These are phyloP conservation scores for Zaprionus vittiger DNA, from an alignment of 1,140 invertebrate genomes.

Conservation along the genomic window DNA sequence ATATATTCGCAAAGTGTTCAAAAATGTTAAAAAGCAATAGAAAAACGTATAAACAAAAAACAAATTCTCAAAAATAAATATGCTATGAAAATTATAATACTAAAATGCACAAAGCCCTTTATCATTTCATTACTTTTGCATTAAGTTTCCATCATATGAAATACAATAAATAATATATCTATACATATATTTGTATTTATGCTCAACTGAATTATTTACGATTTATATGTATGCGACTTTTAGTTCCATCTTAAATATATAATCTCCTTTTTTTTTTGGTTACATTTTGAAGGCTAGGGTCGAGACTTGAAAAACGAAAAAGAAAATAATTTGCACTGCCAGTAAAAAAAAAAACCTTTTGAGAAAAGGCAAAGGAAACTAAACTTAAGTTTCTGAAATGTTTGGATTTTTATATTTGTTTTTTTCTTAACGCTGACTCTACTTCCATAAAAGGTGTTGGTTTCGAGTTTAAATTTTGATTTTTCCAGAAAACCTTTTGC, in stretches of 20 bases:
- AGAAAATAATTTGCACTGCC: conserved; percentile 82
- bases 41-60: conserved; percentile 45
- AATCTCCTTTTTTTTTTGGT: conserved; percentile 2
- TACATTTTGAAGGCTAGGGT: conserved; percentile 72
- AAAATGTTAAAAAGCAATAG: conserved; percentile 84
- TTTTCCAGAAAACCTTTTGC: conserved; percentile 35
- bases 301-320: conserved; percentile 61
- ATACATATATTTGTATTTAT: conserved; percentile 38
- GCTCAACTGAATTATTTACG: conserved; percentile 33
- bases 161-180: conserved; percentile 27
- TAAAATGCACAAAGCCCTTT: conserved; percentile 76
- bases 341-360: conserved; percentile 37
- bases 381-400: conserved; percentile 23
- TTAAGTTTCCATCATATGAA: conserved; percentile 58
- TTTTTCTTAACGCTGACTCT: conserved; percentile 20
- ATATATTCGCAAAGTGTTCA: conserved; percentile 59
- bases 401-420: conserved; percentile 17
- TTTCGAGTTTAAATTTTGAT: conserved; percentile 52
- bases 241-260: conserved; percentile 1
- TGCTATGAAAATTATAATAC: conserved; percentile 74
- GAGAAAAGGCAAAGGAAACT: conserved; percentile 21
- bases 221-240: conserved; percentile 36
- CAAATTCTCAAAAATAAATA: conserved; percentile 57
- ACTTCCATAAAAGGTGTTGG: conserved; percentile 62
- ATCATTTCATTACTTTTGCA: conserved; percentile 52